These are phyloP conservation scores for Gephyroberyx darwinii DNA, from an alignment of 2,797 vertebrate genomes.

Conservation along the genomic window DNA sequence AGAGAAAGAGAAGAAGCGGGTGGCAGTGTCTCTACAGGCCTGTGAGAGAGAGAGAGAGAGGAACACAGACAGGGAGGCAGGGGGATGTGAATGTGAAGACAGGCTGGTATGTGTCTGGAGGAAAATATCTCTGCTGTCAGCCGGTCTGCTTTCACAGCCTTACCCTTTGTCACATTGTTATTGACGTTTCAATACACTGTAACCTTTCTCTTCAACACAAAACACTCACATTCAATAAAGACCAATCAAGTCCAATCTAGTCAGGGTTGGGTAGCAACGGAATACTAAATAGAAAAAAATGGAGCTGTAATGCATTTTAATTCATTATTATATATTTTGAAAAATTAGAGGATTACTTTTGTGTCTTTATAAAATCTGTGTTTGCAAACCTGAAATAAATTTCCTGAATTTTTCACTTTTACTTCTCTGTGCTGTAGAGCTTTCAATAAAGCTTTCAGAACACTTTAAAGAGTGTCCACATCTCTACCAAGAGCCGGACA, in stretches of 20 bases:
- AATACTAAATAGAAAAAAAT: no score
- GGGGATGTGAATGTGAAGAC: neutral
- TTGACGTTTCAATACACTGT: neutral
- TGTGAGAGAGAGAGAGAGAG: constrained; percentile 26
- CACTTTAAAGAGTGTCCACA: no score
- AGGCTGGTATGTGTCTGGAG: constrained; percentile 24
- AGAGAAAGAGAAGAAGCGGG: constrained; percentile 28
- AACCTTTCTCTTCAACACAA: constrained; percentile 3
- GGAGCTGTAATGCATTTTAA: no score
- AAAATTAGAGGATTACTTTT: no score
- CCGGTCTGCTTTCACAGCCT: constrained; percentile 1
- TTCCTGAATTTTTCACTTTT: no score
- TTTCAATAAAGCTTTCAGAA: no score
- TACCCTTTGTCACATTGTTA: neutral
- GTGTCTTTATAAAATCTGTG: no score
- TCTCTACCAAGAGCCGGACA: no score
- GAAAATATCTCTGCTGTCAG: constrained; percentile 41
- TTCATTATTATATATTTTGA: no score
- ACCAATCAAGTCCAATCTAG: neutral
- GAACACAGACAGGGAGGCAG: constrained; percentile 40
- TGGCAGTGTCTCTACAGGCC: constrained; percentile 11
- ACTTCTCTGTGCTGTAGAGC: no score
- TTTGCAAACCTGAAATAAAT: no score
- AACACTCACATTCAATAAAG: neutral
- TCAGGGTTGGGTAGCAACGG: no score